Percentiles rank a stretch among this genome's conserved stretches.
These are phyloP conservation scores for Riptortus pedestris DNA, from an alignment of 1,140 invertebrate genomes.

Conservation along the genomic window DNA sequence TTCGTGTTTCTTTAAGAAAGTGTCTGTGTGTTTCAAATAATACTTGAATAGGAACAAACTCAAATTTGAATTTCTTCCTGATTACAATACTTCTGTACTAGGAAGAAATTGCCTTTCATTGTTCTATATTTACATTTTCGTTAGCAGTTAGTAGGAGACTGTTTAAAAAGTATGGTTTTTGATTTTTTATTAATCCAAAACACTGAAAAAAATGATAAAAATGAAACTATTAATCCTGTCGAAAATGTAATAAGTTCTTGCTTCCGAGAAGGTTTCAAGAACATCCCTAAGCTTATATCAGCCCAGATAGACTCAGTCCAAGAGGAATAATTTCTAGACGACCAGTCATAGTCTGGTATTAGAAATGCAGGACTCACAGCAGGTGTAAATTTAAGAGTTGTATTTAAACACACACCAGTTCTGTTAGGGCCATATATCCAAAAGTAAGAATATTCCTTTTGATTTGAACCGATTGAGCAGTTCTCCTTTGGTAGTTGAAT, in stretches of 20 bases:
- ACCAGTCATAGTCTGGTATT: constrained; percentile 66
- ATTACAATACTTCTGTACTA: too few species aligned
- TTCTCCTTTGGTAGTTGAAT: neutral
- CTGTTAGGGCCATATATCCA: constrained; percentile 44
- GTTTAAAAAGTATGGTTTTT: neutral
- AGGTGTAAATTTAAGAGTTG: constrained; percentile 57
- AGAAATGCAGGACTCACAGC: constrained; percentile 73
- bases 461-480: constrained; percentile 7
- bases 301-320: constrained; percentile 89
- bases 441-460: constrained; percentile 5
- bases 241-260: constrained; percentile 56
- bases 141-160: neutral
- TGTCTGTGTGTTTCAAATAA: too few species aligned
- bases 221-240: constrained; percentile 50
- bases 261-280: constrained; percentile 59
- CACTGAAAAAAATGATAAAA: constrained; percentile 54
- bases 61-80: too few species aligned
- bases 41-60: too few species aligned
- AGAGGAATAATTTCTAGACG: constrained; percentile 66
- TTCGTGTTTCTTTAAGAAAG: too few species aligned
- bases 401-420: constrained; percentile 61
- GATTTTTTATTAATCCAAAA: constrained; percentile 57
- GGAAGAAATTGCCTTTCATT: too few species aligned
- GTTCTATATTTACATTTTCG: too few species aligned
- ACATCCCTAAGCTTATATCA: constrained; percentile 61